Percentiles rank a stretch among this genome's conserved stretches.
phyloP scores from a whole-genome alignment of 2,113 vertebrate genomes.

The Psittacula cyanocephala region DNA sequence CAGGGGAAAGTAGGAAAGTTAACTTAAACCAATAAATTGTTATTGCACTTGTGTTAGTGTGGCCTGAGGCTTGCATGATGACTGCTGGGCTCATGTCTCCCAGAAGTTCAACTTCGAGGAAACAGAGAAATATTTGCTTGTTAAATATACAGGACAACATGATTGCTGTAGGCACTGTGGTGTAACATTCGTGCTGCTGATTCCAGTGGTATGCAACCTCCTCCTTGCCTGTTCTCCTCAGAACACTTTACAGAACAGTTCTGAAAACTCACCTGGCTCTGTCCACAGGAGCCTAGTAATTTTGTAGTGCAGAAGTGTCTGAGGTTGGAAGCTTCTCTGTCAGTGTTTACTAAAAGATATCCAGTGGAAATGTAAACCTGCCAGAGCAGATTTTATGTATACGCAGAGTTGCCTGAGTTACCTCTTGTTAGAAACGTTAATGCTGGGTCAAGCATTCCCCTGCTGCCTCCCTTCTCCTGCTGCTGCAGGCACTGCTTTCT shows the following conservation, averaged over 20 bases:
- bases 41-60: accelerated
- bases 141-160: background rate
- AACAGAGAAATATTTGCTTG: background rate
- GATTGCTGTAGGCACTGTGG: background rate
- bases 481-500: background rate
- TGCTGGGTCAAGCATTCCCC: background rate
- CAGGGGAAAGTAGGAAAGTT: background rate
- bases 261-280: background rate
- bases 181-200: accelerated
- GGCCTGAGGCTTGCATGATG: background rate
- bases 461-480: background rate
- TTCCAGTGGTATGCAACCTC: background rate
- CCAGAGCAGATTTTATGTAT: background rate
- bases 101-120: background rate
- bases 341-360: background rate
- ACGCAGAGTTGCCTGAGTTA: background rate
- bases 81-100: background rate
- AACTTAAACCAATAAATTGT: background rate
- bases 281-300: background rate
- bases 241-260: background rate
- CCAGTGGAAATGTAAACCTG: background rate
- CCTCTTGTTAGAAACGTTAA: background rate
- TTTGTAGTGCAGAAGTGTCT: background rate
- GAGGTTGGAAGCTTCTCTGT: background rate
- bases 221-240: background rate